These are phyloP conservation scores for Caenorhabditis angaria DNA, from an alignment of 2,888 invertebrate species.

Conservation along the genomic window DNA sequence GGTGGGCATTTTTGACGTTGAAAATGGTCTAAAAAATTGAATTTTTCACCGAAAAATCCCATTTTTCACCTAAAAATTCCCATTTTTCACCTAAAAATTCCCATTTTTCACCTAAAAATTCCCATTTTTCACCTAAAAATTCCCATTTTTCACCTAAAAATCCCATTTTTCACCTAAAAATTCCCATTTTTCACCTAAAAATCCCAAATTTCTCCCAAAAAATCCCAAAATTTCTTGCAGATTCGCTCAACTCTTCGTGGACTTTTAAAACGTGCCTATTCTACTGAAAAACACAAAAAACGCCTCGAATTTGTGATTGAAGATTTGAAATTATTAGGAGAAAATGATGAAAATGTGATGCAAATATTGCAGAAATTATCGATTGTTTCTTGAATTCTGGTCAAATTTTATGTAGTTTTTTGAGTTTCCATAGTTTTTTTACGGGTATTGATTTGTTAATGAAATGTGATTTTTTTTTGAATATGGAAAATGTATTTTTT, in stretches of 20 bases:
- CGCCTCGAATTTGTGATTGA: slow-evolving; percentile 21
- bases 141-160: slow-evolving; percentile 8
- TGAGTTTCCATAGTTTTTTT: not conserved
- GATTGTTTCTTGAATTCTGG: slow-evolving; percentile 29
- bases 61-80: no score
- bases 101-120: no score
- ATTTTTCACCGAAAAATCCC: no score
- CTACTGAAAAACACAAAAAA: slow-evolving; percentile 12
- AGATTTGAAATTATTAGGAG: slow-evolving; percentile 20
- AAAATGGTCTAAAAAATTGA: no score
- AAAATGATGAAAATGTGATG: slow-evolving; percentile 21
- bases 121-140: no score
- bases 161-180: no score
- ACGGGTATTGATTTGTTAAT: not conserved
- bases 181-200: no score
- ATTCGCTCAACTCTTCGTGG: slow-evolving; percentile 38
- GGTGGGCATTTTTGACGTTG: no score
- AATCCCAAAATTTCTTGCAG: slow-evolving; percentile 16
- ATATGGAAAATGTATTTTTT: not conserved
- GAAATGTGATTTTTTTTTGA: slow-evolving; percentile 1
- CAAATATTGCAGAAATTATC: slow-evolving; percentile 24
- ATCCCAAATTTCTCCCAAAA: no score
- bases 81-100: slow-evolving; percentile 6
- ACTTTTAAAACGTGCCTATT: slow-evolving; percentile 33
- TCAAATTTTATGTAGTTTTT: not conserved